Conservation (phyloP, 53 echinoderm and acorn worm genomes). For the Paelopatides confundens region DNA sequence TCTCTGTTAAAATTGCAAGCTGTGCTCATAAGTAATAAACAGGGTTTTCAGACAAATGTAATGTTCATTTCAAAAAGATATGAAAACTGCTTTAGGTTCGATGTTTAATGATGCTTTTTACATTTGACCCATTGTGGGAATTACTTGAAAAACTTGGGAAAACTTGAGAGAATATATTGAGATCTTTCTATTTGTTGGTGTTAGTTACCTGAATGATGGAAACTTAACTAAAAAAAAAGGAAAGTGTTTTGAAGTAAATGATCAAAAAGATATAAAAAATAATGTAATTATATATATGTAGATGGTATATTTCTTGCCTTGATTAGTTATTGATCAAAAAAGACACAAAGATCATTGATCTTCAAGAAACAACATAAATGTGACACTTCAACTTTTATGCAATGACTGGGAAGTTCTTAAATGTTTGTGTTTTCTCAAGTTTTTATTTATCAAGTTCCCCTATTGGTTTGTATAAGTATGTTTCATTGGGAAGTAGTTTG, state of each 20-base stretch:
- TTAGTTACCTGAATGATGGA: neutral
- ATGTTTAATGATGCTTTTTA: too few species aligned
- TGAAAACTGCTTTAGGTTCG: neutral
- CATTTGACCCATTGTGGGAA: too few species aligned
- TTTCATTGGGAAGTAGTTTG: constrained; percentile 23
- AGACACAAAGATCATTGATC: neutral
- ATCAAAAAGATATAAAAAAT: neutral
- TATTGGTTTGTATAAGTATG: neutral
- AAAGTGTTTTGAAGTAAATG: too few species aligned
- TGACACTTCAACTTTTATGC: neutral
- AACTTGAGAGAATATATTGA: neutral
- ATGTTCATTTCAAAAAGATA: too few species aligned
- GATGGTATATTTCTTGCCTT: neutral
- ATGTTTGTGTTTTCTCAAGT: neutral
- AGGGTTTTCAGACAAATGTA: neutral
- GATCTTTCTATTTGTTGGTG: too few species aligned
- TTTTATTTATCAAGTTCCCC: neutral
- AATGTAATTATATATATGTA: neutral
- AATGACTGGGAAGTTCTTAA: constrained; percentile 1
- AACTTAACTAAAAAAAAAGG: too few species aligned
- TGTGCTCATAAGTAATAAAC: neutral
- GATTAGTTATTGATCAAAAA: neutral
- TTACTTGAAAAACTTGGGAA: neutral
- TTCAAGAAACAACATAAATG: neutral
- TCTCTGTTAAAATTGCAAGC: neutral